Evolutionary conservation across 2,888 invertebrate genomes (phyloP).

Genomic region (Linnaemya tessellans): DNA sequence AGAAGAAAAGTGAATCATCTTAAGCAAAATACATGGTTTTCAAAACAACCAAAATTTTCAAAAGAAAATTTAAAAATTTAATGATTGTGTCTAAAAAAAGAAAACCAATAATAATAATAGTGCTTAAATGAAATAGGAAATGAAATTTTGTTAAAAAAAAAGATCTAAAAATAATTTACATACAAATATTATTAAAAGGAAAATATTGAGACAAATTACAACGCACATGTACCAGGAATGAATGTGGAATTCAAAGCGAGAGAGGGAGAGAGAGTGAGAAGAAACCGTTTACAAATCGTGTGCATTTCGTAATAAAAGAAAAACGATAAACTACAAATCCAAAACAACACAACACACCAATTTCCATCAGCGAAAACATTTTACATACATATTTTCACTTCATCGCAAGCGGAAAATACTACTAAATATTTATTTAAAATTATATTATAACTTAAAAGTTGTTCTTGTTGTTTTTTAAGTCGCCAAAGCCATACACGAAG

Average conservation of each 20-base stretch:
- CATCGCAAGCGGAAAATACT: slow-evolving; percentile 1
- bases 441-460: background rate
- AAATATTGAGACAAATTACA: background rate
- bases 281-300: background rate
- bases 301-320: slow-evolving; percentile 7
- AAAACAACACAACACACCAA: background rate
- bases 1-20: background rate
- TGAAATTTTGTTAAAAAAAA: background rate
- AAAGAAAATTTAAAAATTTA: slow-evolving; percentile 1
- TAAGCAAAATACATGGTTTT: background rate
- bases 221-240: background rate
- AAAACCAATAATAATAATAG: background rate
- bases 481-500: background rate
- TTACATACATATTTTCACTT: background rate
- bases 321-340: background rate
- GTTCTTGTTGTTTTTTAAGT: background rate
- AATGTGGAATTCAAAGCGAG: background rate
- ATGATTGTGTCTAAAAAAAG: background rate
- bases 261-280: too few relatives aligned
- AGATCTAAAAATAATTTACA: slow-evolving; percentile 22
- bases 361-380: background rate
- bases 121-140: background rate
- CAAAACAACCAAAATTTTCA: background rate
- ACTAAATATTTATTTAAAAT: background rate
- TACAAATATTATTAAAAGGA: background rate